Conservation (phyloP, 2,113 vertebrate species). For the Platanista minor region DNA sequence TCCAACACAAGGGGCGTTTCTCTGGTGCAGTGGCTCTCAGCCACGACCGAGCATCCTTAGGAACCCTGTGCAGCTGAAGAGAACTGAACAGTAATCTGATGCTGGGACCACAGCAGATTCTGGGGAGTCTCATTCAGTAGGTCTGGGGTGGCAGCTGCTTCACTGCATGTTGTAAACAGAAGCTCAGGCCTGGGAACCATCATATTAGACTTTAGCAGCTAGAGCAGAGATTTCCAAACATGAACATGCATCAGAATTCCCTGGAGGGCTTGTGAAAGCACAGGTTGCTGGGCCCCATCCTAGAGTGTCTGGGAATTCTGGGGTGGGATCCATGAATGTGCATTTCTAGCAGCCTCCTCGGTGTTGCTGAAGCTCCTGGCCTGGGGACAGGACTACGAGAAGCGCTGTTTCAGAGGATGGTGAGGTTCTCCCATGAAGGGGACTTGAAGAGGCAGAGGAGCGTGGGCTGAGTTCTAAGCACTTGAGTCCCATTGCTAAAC, state of each 20-base stretch:
- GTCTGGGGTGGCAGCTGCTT: background rate
- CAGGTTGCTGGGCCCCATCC: conserved; percentile 37
- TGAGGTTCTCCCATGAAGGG: background rate
- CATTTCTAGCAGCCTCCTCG: conserved; percentile 43
- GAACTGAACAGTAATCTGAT: background rate
- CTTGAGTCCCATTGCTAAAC: background rate
- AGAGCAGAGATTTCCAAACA: conserved; percentile 11
- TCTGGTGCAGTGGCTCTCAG: no score
- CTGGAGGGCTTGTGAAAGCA: conserved; percentile 49
- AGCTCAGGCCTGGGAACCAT: background rate
- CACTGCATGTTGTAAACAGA: background rate
- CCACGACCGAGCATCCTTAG: background rate
- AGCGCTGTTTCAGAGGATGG: background rate
- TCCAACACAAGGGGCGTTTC: background rate
- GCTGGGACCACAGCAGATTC: background rate
- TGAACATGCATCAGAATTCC: background rate
- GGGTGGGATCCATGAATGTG: background rate
- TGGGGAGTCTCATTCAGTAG: background rate
- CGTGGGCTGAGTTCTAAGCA: background rate
- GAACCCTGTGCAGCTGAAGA: background rate
- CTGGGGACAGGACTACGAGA: background rate
- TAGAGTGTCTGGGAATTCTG: conserved; percentile 46
- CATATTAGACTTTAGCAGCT: background rate
- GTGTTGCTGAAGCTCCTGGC: background rate
- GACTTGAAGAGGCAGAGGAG: background rate